Evolutionary conservation across 2,797 vertebrate species (phyloP), one percentile per base, ranked within the genome.

Genomic region (Alexandromys oeconomus): DNA sequence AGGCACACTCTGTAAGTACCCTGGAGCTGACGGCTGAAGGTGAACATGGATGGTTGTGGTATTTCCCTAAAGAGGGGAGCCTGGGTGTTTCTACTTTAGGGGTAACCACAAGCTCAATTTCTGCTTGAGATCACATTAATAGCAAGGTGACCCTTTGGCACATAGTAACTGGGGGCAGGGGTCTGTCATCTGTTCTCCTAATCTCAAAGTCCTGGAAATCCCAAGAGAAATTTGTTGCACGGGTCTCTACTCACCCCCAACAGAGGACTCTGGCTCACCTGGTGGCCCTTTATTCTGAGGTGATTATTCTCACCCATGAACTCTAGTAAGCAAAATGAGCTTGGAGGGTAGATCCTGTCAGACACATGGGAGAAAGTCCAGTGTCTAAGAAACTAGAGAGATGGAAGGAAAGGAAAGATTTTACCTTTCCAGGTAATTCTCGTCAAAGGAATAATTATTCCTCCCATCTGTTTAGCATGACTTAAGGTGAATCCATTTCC

Each of bases 11-110:
- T n/a, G 7, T 46, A 65, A n/a, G 61, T 23, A 34, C 63, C 29
- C 15, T 11, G 61, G 11, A 77, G 69, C 27, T 43, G 59, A 71
- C 9, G 57, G 61, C 69, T 80, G 59, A 76, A 29, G 37, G 37
- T 78, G 17, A 77, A 76, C 40, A 31, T 1, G 43, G 43, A 51
- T 0, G 2, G 34, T 17, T 0, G 29, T 0, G 27, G 61, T 4
- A 51, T 51, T 43, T 46, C 91, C 10, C 27, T 87, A 51, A 12
- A 19, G 19, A 4, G 37, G 5, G 5, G 4, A 29, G 27, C n/a
- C 4, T 54, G 15, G 65, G 31, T 23, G 37, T 14, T 91, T 61
- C 46, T 71, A 46, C 29, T 76, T 93, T 73, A 13, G 54, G 51
- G 86, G 61, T 17, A 89, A 77, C 31, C 19, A n/a, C 4, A 37